Evolutionary conservation across 2,797 vertebrate genomes (phyloP), one percentile per base, ranked within the genome.

Genomic region (Neopelma chrysocephalum): DNA sequence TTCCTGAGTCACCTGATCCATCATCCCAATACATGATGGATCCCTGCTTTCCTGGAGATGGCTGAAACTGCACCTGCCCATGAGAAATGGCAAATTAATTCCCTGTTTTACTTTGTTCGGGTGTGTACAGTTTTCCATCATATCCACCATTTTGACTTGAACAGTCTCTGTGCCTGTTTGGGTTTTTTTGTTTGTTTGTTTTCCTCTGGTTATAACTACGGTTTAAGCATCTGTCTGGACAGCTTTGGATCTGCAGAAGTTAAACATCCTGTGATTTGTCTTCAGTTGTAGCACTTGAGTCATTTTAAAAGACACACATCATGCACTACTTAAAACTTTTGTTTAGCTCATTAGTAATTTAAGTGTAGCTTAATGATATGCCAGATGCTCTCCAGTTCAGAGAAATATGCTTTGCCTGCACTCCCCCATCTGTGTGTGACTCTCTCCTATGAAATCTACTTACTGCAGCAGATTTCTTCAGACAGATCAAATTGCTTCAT

Each of bases 341-440:
- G 19, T 96, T 97, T 92, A 84, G 66, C 76, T 96, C 82, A 66
- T 93, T 95, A 95, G 86, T 87, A 90, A 91, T 87, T 91, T 70
- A 73, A 94, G 31, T 83, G 60, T 56, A 94, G 65, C 81, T 60
- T 86, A 92, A 91, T 62, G 40, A 58, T 84, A 7, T 65, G 71
- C 94, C 97, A 96, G 93, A 94, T 96, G 97, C 89, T 94, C 76
- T 65, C 68, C 77, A 95, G 69, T 68, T 73, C 84, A 68, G 85
- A 92, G 77, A 89, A 95, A 71, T 43, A 50, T 57, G 45, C 60
- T 93, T 97, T 91, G 77, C 60, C 93, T 92, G 61, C 56, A 61
- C 53, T 82, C 45, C 61, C 34, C 86, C 87, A 87, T 95, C 94
- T 95, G 93, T 57, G 27, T 61, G 34, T 81, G 83, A 66, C 57